Base-by-base conservation (phyloP, 2,888 invertebrate genomes). In the Pseudoips prasinana region DNA sequence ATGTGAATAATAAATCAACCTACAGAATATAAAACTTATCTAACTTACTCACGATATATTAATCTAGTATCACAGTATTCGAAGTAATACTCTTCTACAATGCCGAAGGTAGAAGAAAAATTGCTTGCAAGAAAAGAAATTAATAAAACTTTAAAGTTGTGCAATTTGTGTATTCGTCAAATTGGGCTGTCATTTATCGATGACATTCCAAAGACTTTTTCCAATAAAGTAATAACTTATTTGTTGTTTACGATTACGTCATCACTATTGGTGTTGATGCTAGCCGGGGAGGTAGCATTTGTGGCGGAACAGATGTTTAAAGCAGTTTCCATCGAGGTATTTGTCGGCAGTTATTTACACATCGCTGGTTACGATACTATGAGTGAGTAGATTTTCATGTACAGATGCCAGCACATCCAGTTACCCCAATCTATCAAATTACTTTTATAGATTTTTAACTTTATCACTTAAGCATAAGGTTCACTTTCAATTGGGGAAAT, bases 341-440 rank as follows among this genome's bases (percentile, higher is more conserved):
- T 80, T 29, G 64, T 81, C 8, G 65, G 72, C 1, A 66, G 75
- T 25, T 62, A 64, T 32, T 56, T 83, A 39, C 82, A 83, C 39
- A 73, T 80, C 34, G 69, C 74, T 14, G 82, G 81, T 10, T 83
- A 83, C 25, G 83, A 73, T 29, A 62, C 62, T 5, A 75, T 81
- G 71, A 79, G 83, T 83, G 46, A 72, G 73, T 71, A 40, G n/a
- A n/a, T n/a, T n/a, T n/a, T n/a, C n/a, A n/a, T n/a, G n/a, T n/a
- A n/a, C n/a, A n/a, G n/a, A n/a, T n/a, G n/a, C n/a, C n/a, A n/a
- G n/a, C n/a, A n/a, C n/a, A n/a, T n/a, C n/a, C n/a, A n/a, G n/a
- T n/a, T n/a, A n/a, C n/a, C n/a, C n/a, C n/a, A n/a, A n/a, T n/a
- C n/a, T n/a, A n/a, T n/a, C n/a, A n/a, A n/a, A n/a, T n/a, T n/a